phyloP scores from a whole-genome alignment of 2,797 vertebrate genomes.

The Enteromius treurensis region DNA sequence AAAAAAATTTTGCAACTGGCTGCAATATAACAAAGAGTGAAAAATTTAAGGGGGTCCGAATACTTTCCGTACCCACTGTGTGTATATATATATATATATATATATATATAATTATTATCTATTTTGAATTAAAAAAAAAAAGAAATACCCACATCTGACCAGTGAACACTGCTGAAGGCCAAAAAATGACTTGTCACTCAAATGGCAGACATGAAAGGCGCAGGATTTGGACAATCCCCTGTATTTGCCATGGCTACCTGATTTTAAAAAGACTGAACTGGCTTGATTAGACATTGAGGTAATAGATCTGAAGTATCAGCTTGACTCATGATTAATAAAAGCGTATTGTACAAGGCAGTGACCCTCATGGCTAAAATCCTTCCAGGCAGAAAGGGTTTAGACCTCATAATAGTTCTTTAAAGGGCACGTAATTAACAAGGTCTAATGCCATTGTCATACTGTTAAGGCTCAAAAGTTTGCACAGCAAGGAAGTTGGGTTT shows the following conservation, averaged over 20 bases:
- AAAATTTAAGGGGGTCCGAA: too few species aligned
- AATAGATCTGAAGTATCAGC: slow-evolving; percentile 30
- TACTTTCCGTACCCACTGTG: too few species aligned
- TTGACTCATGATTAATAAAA: slow-evolving; percentile 50
- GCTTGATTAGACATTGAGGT: slow-evolving; percentile 51
- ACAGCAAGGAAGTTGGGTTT: slow-evolving; percentile 73
- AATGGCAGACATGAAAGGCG: not conserved
- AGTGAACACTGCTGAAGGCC: not conserved
- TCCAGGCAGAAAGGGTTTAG: slow-evolving; percentile 46
- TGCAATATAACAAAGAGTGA: too few species aligned
- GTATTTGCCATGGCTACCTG: slow-evolving; percentile 15
- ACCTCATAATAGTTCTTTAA: slow-evolving; percentile 43
- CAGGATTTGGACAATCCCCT: not conserved
- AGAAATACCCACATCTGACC: not conserved
- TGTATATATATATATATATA: not conserved
- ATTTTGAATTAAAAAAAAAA: not conserved
- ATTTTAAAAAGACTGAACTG: slow-evolving; percentile 41
- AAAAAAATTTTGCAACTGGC: too few species aligned
- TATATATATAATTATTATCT: not conserved
- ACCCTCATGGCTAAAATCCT: slow-evolving; percentile 44
- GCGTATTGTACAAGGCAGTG: slow-evolving; percentile 40
- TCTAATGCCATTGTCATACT: slow-evolving; percentile 65
- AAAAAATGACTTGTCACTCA: not conserved
- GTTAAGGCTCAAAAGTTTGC: slow-evolving; percentile 71
- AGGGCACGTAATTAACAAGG: slow-evolving; percentile 61